Base-by-base conservation (phyloP, 1,140 invertebrate genomes). In the Palaemon carinicauda region DNA sequence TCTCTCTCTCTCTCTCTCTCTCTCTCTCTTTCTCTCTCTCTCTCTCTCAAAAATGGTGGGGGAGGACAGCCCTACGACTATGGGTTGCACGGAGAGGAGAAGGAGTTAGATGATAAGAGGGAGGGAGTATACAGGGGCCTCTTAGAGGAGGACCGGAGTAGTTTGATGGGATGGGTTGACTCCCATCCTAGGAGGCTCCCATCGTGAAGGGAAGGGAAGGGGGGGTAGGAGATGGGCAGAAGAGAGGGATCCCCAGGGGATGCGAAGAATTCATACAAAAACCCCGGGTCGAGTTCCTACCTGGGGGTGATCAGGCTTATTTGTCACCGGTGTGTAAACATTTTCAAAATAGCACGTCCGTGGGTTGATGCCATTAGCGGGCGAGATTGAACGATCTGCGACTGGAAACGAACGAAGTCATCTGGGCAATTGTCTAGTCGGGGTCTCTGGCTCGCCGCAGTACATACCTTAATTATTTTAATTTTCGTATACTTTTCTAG, bases 271-370 rank as follows among this genome's bases (percentile, higher is more conserved):
- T 82, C 80, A 82, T 82, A 82, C 80, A 82, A 82, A 82, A 82
- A 82, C 80, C 69, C 50, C 50, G 80, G 80, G 80, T 82, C 80
- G 65, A 60, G 80, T 82, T 82, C 80, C 65, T 73, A 71, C 65
- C 60, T 75, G 71, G 81, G 69, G 81, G 15, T 82, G 81, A 82
- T 82, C 81, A 54, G 51, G 81, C 81, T 29, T 82, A 82, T 82
- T 82, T 82, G 81, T 82, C 81, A 82, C 81, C 81, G 71, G 31
- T 51, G 15, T 82, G 81, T 82, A 82, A 82, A 82, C 81, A 82
- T 53, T 82, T 82, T 82, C 81, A 82, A 74, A 82, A 82, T 75
- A 82, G 51, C 81, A 51, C 71, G 81, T 82, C 81, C 74, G 51
- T 29, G 15, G 12, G 60, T 74, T 73, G 74, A 74, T 82, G 29